Percentiles rank a stretch among this genome's conserved stretches.
These are phyloP conservation scores for Hydractinia echinata DNA, from an alignment of 30 jellyfish, hydroid and myxozoan genomes.

Conservation along the genomic window DNA sequence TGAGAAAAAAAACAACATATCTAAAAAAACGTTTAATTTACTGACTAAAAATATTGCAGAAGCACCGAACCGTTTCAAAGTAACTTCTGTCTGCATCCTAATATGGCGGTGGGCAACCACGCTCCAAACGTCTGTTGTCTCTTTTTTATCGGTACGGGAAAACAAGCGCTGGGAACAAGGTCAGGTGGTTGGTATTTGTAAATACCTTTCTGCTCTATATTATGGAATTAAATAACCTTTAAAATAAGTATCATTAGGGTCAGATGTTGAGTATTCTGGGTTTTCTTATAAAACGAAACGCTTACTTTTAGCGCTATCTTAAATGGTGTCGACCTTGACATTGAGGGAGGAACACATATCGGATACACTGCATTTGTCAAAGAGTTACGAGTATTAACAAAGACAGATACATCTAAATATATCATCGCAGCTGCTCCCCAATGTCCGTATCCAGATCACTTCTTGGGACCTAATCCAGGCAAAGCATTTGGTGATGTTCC, in stretches of 20 bases:
- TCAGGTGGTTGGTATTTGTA: too few relatives aligned
- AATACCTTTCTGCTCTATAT: too few relatives aligned
- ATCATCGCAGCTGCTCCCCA: slow-evolving; percentile 76
- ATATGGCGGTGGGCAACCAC: too few relatives aligned
- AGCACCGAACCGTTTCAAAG: too few relatives aligned
- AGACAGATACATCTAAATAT: slow-evolving; percentile 28
- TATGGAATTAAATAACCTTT: too few relatives aligned
- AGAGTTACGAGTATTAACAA: slow-evolving; percentile 28
- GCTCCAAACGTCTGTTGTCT: too few relatives aligned
- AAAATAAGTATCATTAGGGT: background rate
- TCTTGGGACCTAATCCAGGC: slow-evolving; percentile 57
- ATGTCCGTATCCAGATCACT: slow-evolving; percentile 57
- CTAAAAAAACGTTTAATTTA: too few relatives aligned
- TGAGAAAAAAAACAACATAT: too few relatives aligned
- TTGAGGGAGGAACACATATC: slow-evolving; percentile 56
- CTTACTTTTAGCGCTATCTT: slow-evolving; percentile 41
- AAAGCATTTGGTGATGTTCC: slow-evolving; percentile 60
- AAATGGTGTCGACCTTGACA: slow-evolving; percentile 68
- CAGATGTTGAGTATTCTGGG: background rate
- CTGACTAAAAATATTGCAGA: too few relatives aligned
- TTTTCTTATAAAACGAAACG: background rate
- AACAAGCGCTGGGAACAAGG: too few relatives aligned
- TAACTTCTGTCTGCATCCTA: too few relatives aligned
- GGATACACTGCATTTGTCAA: slow-evolving; percentile 53
- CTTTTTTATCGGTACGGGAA: too few relatives aligned